Evolutionary conservation across 2,113 vertebrate genomes (phyloP), one percentile per base, ranked within the genome.

Genomic region (Onychostruthus taczanowskii): DNA sequence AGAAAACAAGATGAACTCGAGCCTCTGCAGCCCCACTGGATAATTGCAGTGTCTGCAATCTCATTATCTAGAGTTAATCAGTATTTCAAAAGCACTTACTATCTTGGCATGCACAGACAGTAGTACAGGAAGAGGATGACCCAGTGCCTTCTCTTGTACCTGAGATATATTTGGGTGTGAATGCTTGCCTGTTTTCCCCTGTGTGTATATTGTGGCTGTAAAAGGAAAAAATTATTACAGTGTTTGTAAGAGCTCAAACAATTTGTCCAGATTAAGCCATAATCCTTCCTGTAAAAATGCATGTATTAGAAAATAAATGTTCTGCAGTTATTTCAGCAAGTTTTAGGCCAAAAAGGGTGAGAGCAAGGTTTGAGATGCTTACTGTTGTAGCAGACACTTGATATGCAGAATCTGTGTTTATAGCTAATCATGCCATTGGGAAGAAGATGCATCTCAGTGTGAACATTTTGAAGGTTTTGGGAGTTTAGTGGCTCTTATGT

Each of bases 51-150:
- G 81, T 69, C 58, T 90, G 35, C 76, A 91, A 80, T 93, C 90
- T 88, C 75, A 44, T 95, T 94, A 85, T 74, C 67, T 77, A 39
- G 49, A 79, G 66, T 82, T 91, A 90, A 77, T 68, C 50, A 87
- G 78, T 67, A 55, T 84, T 93, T 95, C 39, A 31, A 47, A 94
- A 94, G 63, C 75, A 67, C 59, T 94, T 86, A 80, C 35, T 80
- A 16, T 85, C 70, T 80, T 91, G 84, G 52, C 24, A 31, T 27
- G 50, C 46, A 37, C 44, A 67, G n/a, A 11, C 16, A 73, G 55
- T 86, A 67, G 81, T 77, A 89, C 4, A 55, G 75, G 68, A 93
- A 47, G 82, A 69, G 59, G 63, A 33, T 88, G 89, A 91, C 89
- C 70, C 18, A 37, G 27, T 61, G 75, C 79, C 50, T 85, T 94